These are phyloP conservation scores for Eupithecia insigniata DNA, from an alignment of 2,888 invertebrate genomes.

Conservation along the genomic window DNA sequence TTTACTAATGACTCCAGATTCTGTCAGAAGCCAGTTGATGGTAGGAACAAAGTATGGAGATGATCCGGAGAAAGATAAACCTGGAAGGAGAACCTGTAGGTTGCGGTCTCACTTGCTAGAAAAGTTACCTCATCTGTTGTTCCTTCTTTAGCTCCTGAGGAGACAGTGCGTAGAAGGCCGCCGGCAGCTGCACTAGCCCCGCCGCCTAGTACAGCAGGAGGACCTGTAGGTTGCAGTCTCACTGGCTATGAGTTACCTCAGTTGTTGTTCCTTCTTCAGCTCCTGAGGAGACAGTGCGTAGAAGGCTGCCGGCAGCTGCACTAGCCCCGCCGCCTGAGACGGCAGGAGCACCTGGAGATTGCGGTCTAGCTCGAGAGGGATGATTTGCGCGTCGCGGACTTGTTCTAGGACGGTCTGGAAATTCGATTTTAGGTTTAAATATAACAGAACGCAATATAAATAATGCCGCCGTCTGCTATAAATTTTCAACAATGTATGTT, in stretches of 20 bases:
- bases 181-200: conserved; percentile 88
- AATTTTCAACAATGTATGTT: no score
- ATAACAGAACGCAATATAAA: conserved; percentile 19
- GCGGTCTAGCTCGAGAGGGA: conserved; percentile 93
- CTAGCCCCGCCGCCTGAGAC: conserved; percentile 87
- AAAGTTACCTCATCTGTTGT: conserved; percentile 86
- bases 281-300: conserved; percentile 93
- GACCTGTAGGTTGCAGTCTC: no score
- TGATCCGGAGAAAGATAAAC: no score
- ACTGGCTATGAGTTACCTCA: conserved; percentile 84
- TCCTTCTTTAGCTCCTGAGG: conserved; percentile 94
- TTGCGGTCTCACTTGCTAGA: not conserved
- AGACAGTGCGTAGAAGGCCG: conserved; percentile 92
- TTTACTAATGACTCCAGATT: no score
- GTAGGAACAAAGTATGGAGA: no score
- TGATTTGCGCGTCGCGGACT: conserved; percentile 90
- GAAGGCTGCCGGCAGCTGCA: conserved; percentile 92
- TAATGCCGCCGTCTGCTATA: no score
- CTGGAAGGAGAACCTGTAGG: no score
- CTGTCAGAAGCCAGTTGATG: no score
- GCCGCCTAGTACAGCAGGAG: conserved; percentile 90
- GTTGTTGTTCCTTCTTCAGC: conserved; percentile 91
- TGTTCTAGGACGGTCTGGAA: conserved; percentile 89
- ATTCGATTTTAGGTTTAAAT: not conserved
- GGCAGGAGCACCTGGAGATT: conserved; percentile 93